phyloP scores from a whole-genome alignment of 2,797 vertebrate species.

The Gila robusta region DNA sequence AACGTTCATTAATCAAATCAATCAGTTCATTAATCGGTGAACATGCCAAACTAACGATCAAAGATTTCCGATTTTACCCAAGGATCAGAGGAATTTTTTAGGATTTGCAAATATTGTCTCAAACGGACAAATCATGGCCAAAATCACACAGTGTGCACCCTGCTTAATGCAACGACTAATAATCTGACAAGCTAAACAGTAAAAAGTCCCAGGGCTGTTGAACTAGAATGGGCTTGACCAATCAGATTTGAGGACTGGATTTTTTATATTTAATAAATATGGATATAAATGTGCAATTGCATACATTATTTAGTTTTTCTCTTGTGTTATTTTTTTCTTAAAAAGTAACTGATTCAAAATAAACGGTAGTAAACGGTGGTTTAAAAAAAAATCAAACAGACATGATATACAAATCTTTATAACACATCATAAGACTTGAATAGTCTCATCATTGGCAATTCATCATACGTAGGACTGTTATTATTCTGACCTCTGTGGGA shows the following conservation, averaged over 20 bases:
- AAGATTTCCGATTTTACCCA: too few relatives aligned
- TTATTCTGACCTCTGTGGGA: not conserved
- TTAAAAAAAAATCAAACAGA: not conserved
- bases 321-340: not conserved
- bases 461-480: not conserved
- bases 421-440: not conserved
- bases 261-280: not conserved
- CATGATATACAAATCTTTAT: not conserved
- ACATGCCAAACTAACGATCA: too few relatives aligned
- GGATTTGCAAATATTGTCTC: too few relatives aligned
- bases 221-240: not conserved
- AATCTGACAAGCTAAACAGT: too few relatives aligned
- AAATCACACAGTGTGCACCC: too few relatives aligned
- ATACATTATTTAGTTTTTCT: not conserved
- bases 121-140: too few relatives aligned
- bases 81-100: too few relatives aligned
- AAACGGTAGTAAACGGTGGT: too few relatives aligned
- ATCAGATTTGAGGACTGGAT: not conserved
- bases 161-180: too few relatives aligned
- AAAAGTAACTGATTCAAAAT: not conserved
- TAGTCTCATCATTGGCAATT: not conserved
- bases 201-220: not conserved
- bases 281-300: not conserved
- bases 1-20: too few relatives aligned
- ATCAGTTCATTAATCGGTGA: too few relatives aligned